Evolutionary conservation across 2,888 invertebrate species (phyloP).

Genomic region (Pseudeuparius sepicola): DNA sequence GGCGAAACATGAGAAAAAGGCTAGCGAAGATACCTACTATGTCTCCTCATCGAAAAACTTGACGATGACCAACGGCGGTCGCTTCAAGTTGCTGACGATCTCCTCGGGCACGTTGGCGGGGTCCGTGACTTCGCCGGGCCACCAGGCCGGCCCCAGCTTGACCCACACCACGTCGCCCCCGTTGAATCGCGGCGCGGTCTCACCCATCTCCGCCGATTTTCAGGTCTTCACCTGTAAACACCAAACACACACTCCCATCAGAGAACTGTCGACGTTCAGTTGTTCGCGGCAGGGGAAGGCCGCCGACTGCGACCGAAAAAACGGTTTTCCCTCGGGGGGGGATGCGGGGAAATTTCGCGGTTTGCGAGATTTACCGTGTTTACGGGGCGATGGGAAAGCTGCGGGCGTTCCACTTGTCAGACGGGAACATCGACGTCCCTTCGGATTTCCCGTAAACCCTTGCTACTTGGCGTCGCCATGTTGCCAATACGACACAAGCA

Average conservation of each 20-base stretch:
- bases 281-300: too few species aligned
- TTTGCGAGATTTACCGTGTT: conserved; percentile 25
- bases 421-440: conserved; percentile 39
- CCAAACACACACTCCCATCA: too few species aligned
- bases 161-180: conserved; percentile 84
- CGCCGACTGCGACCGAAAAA: too few species aligned
- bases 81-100: conserved; percentile 52
- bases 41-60: conserved; percentile 77
- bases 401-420: conserved; percentile 39
- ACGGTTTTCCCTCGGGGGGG: too few species aligned
- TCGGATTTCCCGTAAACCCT: conserved; percentile 37
- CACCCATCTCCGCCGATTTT: too few species aligned
- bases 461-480: conserved; percentile 37
- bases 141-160: conserved; percentile 71
- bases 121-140: conserved; percentile 71
- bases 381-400: conserved; percentile 31
- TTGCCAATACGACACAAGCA: too few species aligned
- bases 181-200: too few species aligned
- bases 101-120: conserved; percentile 56
- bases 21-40: too few species aligned
- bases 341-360: too few species aligned
- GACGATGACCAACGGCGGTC: conserved; percentile 69
- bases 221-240: too few species aligned
- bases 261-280: too few species aligned
- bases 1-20: too few species aligned